Conservation (phyloP, 2,797 vertebrate species). For the Oreortyx pictus region DNA sequence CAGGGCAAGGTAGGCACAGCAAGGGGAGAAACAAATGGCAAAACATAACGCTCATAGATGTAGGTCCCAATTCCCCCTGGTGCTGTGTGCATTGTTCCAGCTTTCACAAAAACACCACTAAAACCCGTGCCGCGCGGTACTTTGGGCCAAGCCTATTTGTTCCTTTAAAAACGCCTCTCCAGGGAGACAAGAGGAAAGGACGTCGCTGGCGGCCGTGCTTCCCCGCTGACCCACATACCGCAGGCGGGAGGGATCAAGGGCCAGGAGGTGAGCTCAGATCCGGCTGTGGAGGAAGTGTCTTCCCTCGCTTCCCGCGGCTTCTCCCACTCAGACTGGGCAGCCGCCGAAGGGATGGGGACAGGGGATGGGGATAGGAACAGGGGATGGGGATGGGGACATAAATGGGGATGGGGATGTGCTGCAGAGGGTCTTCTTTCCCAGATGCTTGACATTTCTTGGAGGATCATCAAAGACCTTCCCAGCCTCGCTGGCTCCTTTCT, state of each 20-base stretch:
- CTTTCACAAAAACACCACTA: slow-evolving; percentile 18
- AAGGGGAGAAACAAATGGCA: slow-evolving; percentile 26
- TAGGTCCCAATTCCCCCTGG: not conserved
- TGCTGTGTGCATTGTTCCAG: slow-evolving; percentile 30
- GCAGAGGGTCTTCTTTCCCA: not conserved
- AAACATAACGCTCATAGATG: not conserved
- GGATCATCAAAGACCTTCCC: not conserved
- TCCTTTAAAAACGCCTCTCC: slow-evolving; percentile 47
- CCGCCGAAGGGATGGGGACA: not conserved
- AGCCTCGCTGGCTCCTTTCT: not conserved
- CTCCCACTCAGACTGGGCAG: not conserved
- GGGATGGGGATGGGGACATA: not conserved
- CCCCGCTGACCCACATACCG: slow-evolving; percentile 67
- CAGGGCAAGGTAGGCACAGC: slow-evolving; percentile 14
- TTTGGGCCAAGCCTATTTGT: slow-evolving; percentile 26
- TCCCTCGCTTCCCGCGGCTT: slow-evolving; percentile 62
- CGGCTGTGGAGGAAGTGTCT: slow-evolving; percentile 57
- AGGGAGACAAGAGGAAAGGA: slow-evolving; percentile 59
- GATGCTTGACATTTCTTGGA: not conserved
- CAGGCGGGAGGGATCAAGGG: slow-evolving; percentile 45
- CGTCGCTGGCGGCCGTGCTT: slow-evolving; percentile 40
- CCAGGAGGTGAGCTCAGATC: slow-evolving; percentile 68
- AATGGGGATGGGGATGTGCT: not conserved
- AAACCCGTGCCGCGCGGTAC: not conserved
- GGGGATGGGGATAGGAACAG: not conserved